Evolutionary conservation across 2,113 vertebrate genomes (phyloP).

Genomic region (Xyrauchen texanus): DNA sequence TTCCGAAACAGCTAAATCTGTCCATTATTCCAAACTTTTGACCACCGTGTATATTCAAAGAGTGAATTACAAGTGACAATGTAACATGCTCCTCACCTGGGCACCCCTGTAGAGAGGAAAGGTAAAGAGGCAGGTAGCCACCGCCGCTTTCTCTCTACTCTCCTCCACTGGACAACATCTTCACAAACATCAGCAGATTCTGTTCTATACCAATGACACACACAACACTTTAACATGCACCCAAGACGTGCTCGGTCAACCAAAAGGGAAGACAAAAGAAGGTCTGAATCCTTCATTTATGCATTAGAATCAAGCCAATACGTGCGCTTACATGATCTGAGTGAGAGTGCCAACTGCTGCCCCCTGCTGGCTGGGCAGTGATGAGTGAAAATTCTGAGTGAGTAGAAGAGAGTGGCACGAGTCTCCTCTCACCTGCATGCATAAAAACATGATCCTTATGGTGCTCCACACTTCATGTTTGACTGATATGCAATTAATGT

Average conservation of each 20-base stretch:
- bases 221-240: background rate
- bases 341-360: slow-evolving; percentile 51
- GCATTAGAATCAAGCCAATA: background rate
- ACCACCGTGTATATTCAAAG: too few relatives aligned
- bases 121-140: slow-evolving; percentile 74
- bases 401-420: slow-evolving; percentile 65
- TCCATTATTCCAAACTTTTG: too few relatives aligned
- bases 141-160: slow-evolving; percentile 77
- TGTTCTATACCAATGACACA: slow-evolving; percentile 72
- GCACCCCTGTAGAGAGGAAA: slow-evolving; percentile 56
- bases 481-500: background rate
- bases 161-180: slow-evolving; percentile 71
- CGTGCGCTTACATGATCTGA: slow-evolving; percentile 68
- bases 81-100: slow-evolving; percentile 59
- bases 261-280: background rate
- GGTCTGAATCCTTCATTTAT: background rate
- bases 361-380: slow-evolving; percentile 35
- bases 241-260: background rate
- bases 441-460: background rate
- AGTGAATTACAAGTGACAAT: background rate
- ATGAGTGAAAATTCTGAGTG: slow-evolving; percentile 43
- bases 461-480: background rate
- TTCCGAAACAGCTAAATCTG: too few relatives aligned
- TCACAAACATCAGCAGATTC: slow-evolving; percentile 76
- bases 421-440: slow-evolving; percentile 63